A percentile compares a stretch with the other conserved stretches of the same genome.
These are phyloP conservation scores for Drepana falcataria DNA, from an alignment of 2,888 invertebrate species.

Conservation along the genomic window DNA sequence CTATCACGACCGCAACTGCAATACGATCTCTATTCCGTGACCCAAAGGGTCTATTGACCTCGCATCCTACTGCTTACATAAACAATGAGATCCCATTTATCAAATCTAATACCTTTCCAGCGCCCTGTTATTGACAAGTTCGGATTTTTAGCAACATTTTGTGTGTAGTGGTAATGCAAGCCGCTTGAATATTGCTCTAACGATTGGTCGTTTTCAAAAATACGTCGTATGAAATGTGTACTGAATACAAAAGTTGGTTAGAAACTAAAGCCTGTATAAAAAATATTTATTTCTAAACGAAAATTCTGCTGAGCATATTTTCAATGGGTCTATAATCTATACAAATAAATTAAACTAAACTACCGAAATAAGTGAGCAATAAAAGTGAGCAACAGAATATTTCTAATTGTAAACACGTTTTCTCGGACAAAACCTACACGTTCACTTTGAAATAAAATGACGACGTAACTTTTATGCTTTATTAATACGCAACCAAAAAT, in stretches of 20 bases:
- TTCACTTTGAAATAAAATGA: not conserved
- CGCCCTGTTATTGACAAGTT: conserved; percentile 5
- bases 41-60: conserved; percentile 13
- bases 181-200: not conserved
- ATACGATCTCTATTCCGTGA: conserved; percentile 3
- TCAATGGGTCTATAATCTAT: no score
- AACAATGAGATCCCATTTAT: conserved; percentile 20
- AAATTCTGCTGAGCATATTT: no score
- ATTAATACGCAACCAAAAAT: conserved; percentile 2
- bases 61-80: conserved; percentile 17
- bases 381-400: no score
- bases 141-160: not conserved
- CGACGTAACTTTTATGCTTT: conserved; percentile 1
- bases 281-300: no score
- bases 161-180: not conserved
- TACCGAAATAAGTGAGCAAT: no score
- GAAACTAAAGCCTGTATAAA: no score
- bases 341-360: no score
- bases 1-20: not conserved
- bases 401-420: no score
- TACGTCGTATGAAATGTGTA: no score
- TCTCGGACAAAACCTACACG: no score
- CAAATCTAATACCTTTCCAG: conserved; percentile 9
- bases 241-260: no score
- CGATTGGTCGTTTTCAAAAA: no score